Evolutionary conservation across 2,797 vertebrate species (phyloP).

Genomic region (Heteromormyrus szaboi): DNA sequence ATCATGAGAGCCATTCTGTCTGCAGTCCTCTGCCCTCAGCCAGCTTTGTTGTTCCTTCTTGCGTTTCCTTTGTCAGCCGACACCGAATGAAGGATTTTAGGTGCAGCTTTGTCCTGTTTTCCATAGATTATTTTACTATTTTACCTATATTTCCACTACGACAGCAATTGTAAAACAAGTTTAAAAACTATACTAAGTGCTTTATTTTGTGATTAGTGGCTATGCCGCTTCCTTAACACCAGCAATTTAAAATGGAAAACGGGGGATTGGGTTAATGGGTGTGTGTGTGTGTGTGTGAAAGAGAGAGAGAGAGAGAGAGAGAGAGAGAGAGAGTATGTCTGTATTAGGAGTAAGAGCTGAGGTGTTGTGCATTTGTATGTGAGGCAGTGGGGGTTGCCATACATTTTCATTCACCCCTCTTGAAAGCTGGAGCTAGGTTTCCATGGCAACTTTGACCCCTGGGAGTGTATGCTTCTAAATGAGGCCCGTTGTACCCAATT

Average conservation of each 20-base stretch:
- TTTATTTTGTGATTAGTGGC: neutral
- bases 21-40: neutral
- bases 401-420: slow-evolving; percentile 59
- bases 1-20: neutral
- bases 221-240: neutral
- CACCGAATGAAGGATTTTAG: neutral
- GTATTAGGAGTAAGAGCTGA: neutral
- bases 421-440: slow-evolving; percentile 67
- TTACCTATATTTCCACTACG: neutral
- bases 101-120: neutral
- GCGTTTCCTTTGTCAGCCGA: neutral
- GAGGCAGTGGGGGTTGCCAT: slow-evolving; percentile 35
- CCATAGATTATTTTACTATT: neutral
- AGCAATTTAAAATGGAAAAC: neutral
- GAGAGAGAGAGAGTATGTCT: neutral
- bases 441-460: slow-evolving; percentile 69
- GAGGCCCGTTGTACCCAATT: slow-evolving; percentile 58
- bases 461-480: slow-evolving; percentile 59
- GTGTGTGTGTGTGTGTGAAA: neutral
- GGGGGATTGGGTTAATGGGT: neutral
- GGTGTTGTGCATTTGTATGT: slow-evolving; percentile 25
- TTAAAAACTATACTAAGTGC: neutral
- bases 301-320: neutral
- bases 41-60: neutral
- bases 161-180: neutral